Evolutionary conservation across 2,797 vertebrate genomes (phyloP), one percentile per base, ranked within the genome.

Genomic region (Danio choprae): DNA sequence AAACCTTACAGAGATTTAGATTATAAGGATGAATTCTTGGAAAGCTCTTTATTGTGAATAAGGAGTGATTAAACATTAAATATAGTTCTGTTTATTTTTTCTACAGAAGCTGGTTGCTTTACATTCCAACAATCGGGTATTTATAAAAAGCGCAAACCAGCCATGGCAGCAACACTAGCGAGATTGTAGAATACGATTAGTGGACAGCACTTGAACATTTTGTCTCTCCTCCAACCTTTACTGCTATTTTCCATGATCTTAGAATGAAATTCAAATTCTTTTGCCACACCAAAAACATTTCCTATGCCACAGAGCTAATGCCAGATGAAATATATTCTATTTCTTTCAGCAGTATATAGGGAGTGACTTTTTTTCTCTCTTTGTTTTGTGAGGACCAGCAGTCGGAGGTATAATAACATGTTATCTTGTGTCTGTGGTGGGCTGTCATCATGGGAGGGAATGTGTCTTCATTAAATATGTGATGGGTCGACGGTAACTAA

Each of bases 201-300:
- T 88, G 81, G 50, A 78, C 80, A 82, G 53, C 36, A 36, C 86
- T 88, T 85, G 86, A 91, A 88, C 83, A 83, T 89, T 86, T 84
- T 87, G 86, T 89, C 84, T 81, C 81, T 60, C 18, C 4, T 87
- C 89, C 90, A 90, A 85, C 56, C 77, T 91, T 71, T 87, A 90
- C 87, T 83, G 81, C 86, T 88, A 88, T 91, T 93, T 92, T 93
- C 91, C 91, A 86, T 80, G 77, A 83, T 87, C 87, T 80, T 73
- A 79, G 83, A 89, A 89, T 82, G 80, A 89, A 86, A 73, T 85
- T 87, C n/a, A 84, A 88, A 86, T 92, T 90, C 84, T 88, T 89
- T 78, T 86, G 85, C 85, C 86, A 82, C 79, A 60, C 84, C 85
- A 86, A 86, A 88, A 87, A 90, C 90, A 87, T 89, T 91, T 89